These are phyloP conservation scores for Amazona vittata DNA, from an alignment of 2,113 vertebrate species.

Conservation along the genomic window DNA sequence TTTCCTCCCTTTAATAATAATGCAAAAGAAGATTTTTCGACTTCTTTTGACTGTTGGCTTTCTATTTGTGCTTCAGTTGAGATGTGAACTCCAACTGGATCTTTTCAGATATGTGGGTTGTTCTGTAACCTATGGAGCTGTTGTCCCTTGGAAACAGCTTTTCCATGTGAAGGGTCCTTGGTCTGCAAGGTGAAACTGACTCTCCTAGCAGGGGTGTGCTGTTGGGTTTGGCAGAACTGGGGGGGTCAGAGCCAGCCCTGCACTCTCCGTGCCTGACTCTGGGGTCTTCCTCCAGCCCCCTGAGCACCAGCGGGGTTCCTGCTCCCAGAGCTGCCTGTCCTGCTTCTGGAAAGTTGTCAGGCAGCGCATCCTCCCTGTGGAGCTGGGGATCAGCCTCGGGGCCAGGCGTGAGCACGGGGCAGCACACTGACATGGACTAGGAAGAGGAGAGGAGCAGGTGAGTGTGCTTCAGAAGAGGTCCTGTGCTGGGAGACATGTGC, in stretches of 20 bases:
- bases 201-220: not conserved
- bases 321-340: not conserved
- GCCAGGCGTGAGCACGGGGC: rapidly evolving
- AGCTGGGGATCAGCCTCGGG: not conserved
- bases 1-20: not conserved
- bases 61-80: not conserved
- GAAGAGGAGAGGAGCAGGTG: not conserved
- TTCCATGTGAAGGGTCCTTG: not conserved
- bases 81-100: not conserved
- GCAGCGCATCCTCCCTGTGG: not conserved
- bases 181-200: not conserved
- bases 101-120: not conserved
- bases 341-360: not conserved
- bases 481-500: not conserved
- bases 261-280: not conserved
- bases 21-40: not conserved
- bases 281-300: not conserved
- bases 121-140: not conserved
- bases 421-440: not conserved
- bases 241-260: not conserved
- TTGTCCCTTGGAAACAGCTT: not conserved
- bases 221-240: not conserved
- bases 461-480: not conserved
- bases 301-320: not conserved
- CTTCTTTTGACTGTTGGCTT: not conserved